Evolutionary conservation across 2,888 invertebrate species (phyloP).

Genomic region (Cataglyphis rosenhaueri): DNA sequence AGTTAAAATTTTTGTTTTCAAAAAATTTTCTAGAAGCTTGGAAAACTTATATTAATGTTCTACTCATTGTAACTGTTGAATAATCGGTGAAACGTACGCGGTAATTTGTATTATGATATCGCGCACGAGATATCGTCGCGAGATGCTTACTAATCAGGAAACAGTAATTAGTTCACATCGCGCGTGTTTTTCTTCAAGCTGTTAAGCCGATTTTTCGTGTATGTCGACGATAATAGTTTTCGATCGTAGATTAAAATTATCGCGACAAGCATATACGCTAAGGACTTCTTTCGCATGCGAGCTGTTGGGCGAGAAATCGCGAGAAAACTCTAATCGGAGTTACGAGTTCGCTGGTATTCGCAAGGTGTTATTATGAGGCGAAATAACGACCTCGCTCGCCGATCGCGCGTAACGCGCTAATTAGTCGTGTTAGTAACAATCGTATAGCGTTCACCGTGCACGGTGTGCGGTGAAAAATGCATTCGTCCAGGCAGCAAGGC

Average conservation of each 20-base stretch:
- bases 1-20: background rate
- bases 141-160: slow-evolving; percentile 35
- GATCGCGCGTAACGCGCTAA: slow-evolving; percentile 28
- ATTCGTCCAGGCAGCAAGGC: slow-evolving; percentile 17
- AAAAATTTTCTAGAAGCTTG: background rate
- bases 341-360: slow-evolving; percentile 16
- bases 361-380: slow-evolving; percentile 39
- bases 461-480: slow-evolving; percentile 24
- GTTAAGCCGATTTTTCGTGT: slow-evolving; percentile 17
- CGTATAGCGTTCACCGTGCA: background rate
- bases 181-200: slow-evolving; percentile 22
- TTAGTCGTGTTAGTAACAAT: slow-evolving; percentile 30
- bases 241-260: slow-evolving; percentile 29
- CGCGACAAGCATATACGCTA: slow-evolving; percentile 9
- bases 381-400: slow-evolving; percentile 14
- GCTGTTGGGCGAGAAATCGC: background rate
- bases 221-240: slow-evolving; percentile 35
- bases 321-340: slow-evolving; percentile 10
- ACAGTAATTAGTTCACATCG: slow-evolving; percentile 29
- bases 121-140: slow-evolving; percentile 23
- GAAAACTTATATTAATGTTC: background rate
- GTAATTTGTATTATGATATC: slow-evolving; percentile 33
- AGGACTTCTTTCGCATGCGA: background rate
- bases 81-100: background rate
- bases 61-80: background rate